Base-by-base conservation (phyloP, 2,888 invertebrate species). In the Limnephilus marmoratus region DNA sequence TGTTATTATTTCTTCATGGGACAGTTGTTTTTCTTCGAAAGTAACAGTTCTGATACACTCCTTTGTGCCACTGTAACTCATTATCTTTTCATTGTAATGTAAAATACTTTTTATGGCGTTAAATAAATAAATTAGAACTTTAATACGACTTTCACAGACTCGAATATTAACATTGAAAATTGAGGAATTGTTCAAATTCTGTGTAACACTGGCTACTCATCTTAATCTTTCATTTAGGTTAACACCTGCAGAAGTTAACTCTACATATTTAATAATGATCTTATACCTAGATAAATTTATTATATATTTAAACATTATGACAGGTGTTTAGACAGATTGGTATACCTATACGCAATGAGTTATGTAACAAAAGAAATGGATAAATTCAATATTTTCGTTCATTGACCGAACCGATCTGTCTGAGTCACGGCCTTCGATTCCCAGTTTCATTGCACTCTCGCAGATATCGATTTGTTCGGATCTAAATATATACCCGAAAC, bases 341-440 rank as follows among this genome's bases (percentile, higher is more conserved):
- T 31, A 31, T 29, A n/a, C n/a, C n/a, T n/a, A 31, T 34, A 31
- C 83, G 83, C 83, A 83, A 83, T 83, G 83, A 83, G 31, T 83
- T 83, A 15, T 68, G 53, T 68, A 68, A 68, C 53, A 68, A 68
- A 68, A 29, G 13, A 68, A 34, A 88, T 53, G 15, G 53, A 68
- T 80, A 88, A 37, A 53, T 24, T 9, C 34, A 88, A 41, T 88
- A 81, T 34, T 88, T 68, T 80, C 88, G 88, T 34, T 81, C 88
- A 31, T 80, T 68, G 88, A 88, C 88, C 88, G 88, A 41, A 24
- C 11, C n/a, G 68, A 88, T 88, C n/a, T 4, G 24, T 68, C 18
- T 80, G 88, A 80, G 37, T 88, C 37, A 88, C 88, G 88, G 68
- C 68, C 85, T 85, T 85, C 85, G 41, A 37, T 85, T 85, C n/a